Evolutionary conservation across 2,113 vertebrate genomes (phyloP), one percentile per base, ranked within the genome.

Genomic region (Excalfactoria chinensis): DNA sequence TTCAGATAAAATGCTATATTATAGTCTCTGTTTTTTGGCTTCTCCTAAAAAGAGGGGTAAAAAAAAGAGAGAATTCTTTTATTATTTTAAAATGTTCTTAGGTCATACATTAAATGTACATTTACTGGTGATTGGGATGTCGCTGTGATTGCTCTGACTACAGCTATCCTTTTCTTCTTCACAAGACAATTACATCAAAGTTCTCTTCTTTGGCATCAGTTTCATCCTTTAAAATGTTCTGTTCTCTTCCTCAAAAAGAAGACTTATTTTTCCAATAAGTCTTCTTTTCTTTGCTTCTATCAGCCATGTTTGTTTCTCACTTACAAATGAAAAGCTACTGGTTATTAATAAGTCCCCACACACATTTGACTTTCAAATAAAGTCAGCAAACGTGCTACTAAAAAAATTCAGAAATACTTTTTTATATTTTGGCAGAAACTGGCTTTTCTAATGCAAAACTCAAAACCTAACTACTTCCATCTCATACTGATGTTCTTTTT

Each of bases 31-130:
- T 9, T 46, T 46, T 93, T 73, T 77, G 6, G 7, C 5, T 84
- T 86, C 55, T 77, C 77, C 1, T 4, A 56, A 25, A 41, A 0
- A n/a, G 15, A 21, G 26, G 1, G 3, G 1, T 2, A 13, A 1
- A 22, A 7, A 13, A n/a, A 30, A 8, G 10, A 37, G 34, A 22
- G 40, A 26, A 21, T 11, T 60, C 32, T 70, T 66, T 11, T 48
- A 59, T 23, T 35, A 60, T 62, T 56, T 78, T 25, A 44, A 59
- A 55, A 55, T 55, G 37, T 66, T 48, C 13, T 48, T 22, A 55
- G 23, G 20, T 66, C 23, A n/a, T 55, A 53, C 20, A 67, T 46
- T 41, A 67, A 78, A 46, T 56, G 3, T 35, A 37, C 9, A 59
- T 73, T 81, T 89, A 75, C 34, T 89, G 14, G 43, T 41, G 3